These are phyloP conservation scores for Nannoperca obscura DNA, from an alignment of 2,797 vertebrate genomes.

Conservation along the genomic window DNA sequence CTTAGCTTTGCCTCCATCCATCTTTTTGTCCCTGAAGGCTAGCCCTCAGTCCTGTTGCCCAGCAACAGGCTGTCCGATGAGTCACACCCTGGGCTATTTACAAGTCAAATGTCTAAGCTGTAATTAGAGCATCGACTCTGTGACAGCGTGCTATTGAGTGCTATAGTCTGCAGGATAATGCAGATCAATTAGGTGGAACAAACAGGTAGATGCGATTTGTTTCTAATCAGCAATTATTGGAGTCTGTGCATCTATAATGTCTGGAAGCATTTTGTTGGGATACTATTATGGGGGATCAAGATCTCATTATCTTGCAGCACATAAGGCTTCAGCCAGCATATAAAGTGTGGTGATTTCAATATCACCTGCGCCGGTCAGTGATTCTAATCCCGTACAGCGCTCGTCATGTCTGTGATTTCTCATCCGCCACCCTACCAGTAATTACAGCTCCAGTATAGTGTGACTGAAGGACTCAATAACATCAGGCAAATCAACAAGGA, in stretches of 20 bases:
- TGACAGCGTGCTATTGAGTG: slow-evolving; percentile 18
- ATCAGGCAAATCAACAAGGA: neutral
- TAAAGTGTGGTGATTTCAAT: neutral
- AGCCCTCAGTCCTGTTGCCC: slow-evolving; percentile 26
- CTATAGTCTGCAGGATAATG: slow-evolving; percentile 8
- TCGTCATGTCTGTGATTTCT: neutral
- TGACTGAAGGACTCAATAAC: neutral
- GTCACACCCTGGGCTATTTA: slow-evolving; percentile 39
- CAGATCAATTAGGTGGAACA: slow-evolving; percentile 17
- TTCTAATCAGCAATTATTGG: slow-evolving; percentile 15
- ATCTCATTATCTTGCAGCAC: slow-evolving; percentile 16
- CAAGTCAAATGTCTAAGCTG: slow-evolving; percentile 35
- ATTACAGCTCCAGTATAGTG: neutral
- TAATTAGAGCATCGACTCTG: slow-evolving; percentile 33
- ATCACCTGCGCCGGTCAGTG: neutral
- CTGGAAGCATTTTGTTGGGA: neutral
- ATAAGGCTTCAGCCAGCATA: neutral
- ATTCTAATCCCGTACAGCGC: neutral
- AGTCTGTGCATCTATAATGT: neutral
- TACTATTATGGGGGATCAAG: neutral
- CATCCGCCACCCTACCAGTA: neutral
- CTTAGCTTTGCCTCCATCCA: neutral
- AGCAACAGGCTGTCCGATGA: slow-evolving; percentile 43
- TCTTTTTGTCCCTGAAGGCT: slow-evolving; percentile 4
- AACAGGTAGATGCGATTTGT: slow-evolving; percentile 11